Evolutionary conservation across 2,888 invertebrate genomes (phyloP).

Genomic region (Emesis furor): DNA sequence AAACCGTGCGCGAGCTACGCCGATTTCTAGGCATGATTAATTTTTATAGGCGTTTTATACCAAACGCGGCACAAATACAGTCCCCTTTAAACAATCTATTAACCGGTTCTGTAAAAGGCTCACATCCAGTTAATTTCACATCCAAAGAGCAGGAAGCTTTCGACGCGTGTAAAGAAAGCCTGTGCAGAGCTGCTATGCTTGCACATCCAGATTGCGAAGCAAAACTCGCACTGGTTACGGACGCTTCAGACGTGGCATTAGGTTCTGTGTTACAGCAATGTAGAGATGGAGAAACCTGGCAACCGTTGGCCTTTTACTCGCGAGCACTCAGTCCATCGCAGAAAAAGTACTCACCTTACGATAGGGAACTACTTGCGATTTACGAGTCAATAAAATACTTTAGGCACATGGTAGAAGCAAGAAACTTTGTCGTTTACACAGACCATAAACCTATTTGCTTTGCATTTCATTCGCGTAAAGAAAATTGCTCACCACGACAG

Average conservation of each 20-base stretch:
- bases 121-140: no score
- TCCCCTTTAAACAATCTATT: no score
- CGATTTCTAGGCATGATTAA: no score
- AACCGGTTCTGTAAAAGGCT: no score
- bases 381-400: slow-evolving; percentile 33
- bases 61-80: background rate
- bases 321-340: slow-evolving; percentile 25
- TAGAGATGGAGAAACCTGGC: slow-evolving; percentile 36
- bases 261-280: slow-evolving; percentile 78
- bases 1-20: no score
- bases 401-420: slow-evolving; percentile 23
- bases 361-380: slow-evolving; percentile 50
- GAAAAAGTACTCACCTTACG: background rate
- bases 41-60: no score
- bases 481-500: slow-evolving; percentile 45
- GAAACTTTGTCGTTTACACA: slow-evolving; percentile 43
- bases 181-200: slow-evolving; percentile 69
- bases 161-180: background rate
- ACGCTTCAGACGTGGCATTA: slow-evolving; percentile 79
- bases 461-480: slow-evolving; percentile 37
- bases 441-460: slow-evolving; percentile 60
- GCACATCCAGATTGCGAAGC: slow-evolving; percentile 72
- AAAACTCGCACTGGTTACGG: slow-evolving; percentile 71
- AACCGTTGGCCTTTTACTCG: background rate
- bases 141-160: no score